Base-by-base conservation (phyloP, 2,113 vertebrate genomes). In the Xyrauchen texanus region DNA sequence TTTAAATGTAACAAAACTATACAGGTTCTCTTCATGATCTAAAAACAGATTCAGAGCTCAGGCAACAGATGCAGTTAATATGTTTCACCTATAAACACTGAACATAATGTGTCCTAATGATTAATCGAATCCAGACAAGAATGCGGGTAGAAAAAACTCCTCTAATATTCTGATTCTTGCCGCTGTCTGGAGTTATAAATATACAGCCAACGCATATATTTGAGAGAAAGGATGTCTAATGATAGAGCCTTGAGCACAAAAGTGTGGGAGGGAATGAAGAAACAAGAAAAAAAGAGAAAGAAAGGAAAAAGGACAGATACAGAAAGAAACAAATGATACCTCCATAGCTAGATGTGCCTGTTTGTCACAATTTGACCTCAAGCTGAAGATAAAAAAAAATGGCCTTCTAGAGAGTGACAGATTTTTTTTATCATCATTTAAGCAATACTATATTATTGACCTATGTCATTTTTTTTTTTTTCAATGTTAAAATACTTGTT, bases 231-330 rank as follows among this genome's bases (percentile, higher is more conserved):
- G 4, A 16, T 10, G 44, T 72, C 5, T 60, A 51, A 52, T 60
- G 77, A 72, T 62, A 57, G 7, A 71, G 68, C 4, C n/a, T 21
- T n/a, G 9, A 60, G 76, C 12, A 6, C 21, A 51, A n/a, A 79
- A 45, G 10, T 45, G 58, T 46, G 52, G 52, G 15, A 57, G 16
- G 75, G 64, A 58, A 55, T 15, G 15, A 66, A 68, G 46, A 16
- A 11, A 11, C 5, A 68, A 11, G 6, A 11, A 45, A 16, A 12
- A 52, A 12, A 8, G 45, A 11, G 34, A 47, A 8, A 58, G 47
- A 55, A 34, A 34, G 21, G 21, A 34, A 34, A 34, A 34, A 34
- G 21, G 21, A 34, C 3, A 34, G 21, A 34, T 34, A 34, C 3
- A 34, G 21, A 34, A 34, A 64, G 15, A 66, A 4, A 60, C 1